Conservation (phyloP, 2,113 vertebrate species). For the Capreolus pygargus region DNA sequence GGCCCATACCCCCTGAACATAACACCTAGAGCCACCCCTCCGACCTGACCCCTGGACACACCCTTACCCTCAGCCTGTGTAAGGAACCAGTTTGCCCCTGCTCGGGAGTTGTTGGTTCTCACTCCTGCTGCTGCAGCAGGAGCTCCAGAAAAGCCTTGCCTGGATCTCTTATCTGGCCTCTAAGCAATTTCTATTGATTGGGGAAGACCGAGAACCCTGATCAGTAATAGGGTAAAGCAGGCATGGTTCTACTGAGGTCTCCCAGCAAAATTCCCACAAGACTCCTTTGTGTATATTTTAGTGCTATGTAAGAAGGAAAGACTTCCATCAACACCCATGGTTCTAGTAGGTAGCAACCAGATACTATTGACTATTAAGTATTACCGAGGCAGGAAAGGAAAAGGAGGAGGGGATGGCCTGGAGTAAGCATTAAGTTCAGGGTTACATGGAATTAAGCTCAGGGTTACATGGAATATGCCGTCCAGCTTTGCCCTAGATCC, state of each 20-base stretch:
- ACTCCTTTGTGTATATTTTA: not conserved
- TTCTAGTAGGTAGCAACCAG: not conserved
- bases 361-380: not conserved
- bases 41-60: not conserved
- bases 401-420: not conserved
- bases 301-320: not conserved
- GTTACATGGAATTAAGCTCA: not conserved
- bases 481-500: not conserved
- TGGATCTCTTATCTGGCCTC: not conserved
- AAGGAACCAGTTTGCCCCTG: not conserved
- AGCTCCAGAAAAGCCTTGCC: not conserved
- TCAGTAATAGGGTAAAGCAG: not conserved
- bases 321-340: rapidly evolving
- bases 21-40: not conserved
- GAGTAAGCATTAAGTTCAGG: not conserved
- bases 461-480: not conserved
- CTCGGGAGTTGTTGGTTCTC: not conserved
- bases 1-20: not conserved
- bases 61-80: not conserved
- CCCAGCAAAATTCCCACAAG: not conserved
- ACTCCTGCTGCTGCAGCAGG: not conserved
- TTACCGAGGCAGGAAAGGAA: not conserved
- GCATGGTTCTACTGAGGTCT: not conserved
- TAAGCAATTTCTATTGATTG: not conserved
- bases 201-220: not conserved